Evolutionary conservation across 2,797 vertebrate species (phyloP).

Genomic region (Nannoperca australis): DNA sequence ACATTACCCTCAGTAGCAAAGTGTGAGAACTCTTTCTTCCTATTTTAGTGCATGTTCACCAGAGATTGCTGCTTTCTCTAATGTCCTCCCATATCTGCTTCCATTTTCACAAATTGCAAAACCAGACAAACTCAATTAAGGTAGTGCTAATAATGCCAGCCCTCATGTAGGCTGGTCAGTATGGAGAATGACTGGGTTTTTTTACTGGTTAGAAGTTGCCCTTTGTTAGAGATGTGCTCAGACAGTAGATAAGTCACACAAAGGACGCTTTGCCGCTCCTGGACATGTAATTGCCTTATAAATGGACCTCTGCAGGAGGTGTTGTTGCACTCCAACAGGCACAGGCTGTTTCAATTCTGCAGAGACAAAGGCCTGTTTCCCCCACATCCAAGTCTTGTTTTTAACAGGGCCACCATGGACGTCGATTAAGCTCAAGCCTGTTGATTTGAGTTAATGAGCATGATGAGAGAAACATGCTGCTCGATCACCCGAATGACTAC

Average conservation of each 20-base stretch:
- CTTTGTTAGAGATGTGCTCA: conserved; percentile 13
- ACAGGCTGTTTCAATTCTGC: conserved; percentile 29
- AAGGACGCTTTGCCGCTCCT: conserved; percentile 35
- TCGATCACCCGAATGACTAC: not conserved
- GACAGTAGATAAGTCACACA: conserved; percentile 13
- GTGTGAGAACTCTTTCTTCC: not conserved
- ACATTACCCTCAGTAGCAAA: not conserved
- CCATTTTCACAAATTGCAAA: conserved; percentile 11
- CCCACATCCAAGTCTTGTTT: not conserved
- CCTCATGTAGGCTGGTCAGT: conserved; percentile 4
- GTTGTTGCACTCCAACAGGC: conserved; percentile 22
- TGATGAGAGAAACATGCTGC: not conserved
- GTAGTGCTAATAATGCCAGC: not conserved
- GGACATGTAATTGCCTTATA: conserved; percentile 41
- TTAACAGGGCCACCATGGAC: not conserved
- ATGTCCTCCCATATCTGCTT: not conserved
- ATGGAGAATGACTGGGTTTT: not conserved
- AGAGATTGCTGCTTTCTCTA: not conserved
- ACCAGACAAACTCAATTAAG: conserved; percentile 1
- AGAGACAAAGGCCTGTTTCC: conserved; percentile 15
- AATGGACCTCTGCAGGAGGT: conserved; percentile 43
- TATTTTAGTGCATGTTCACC: not conserved
- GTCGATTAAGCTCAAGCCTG: conserved; percentile 6
- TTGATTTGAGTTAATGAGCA: conserved; percentile 18
- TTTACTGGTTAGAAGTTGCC: not conserved